Evolutionary conservation across 2,888 invertebrate genomes (phyloP).

Genomic region (Meliscaeva auricollis): DNA sequence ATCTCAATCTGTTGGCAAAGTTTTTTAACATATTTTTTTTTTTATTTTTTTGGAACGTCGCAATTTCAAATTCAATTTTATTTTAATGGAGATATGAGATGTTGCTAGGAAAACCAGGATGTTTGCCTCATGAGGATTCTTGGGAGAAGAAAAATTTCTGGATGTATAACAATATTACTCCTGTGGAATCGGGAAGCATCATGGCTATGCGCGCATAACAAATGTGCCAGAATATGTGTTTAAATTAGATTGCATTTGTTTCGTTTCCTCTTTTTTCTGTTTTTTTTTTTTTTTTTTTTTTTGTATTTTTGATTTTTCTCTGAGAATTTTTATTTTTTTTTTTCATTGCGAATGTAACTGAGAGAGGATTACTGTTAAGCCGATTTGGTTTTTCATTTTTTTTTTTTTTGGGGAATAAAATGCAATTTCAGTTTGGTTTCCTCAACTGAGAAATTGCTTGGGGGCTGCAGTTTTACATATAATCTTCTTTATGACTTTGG

Average conservation of each 20-base stretch:
- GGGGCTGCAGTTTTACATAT: conserved; percentile 71
- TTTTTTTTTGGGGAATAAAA: conserved; percentile 44
- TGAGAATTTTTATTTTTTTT: conserved; percentile 11
- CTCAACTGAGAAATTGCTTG: conserved; percentile 70
- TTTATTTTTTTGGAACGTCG: conserved; percentile 28
- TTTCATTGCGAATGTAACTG: conserved; percentile 65
- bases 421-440: conserved; percentile 71
- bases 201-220: conserved; percentile 70
- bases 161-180: conserved; percentile 63
- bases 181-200: conserved; percentile 56
- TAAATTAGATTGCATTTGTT: conserved; percentile 75
- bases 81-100: conserved; percentile 74
- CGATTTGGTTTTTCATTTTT: conserved; percentile 52
- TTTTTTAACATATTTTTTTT: background rate
- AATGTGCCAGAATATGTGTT: conserved; percentile 74
- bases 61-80: conserved; percentile 73
- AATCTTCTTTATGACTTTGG: conserved; percentile 71
- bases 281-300: background rate
- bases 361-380: conserved; percentile 72
- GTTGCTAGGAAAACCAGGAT: conserved; percentile 59
- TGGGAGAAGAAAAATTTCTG: conserved; percentile 56
- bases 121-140: conserved; percentile 64
- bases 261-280: conserved; percentile 38
- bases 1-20: conserved; percentile 65
- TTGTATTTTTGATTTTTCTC: conserved; percentile 3